These are phyloP conservation scores for Argopecten irradians DNA, from an alignment of 1,140 invertebrate species.

Conservation along the genomic window DNA sequence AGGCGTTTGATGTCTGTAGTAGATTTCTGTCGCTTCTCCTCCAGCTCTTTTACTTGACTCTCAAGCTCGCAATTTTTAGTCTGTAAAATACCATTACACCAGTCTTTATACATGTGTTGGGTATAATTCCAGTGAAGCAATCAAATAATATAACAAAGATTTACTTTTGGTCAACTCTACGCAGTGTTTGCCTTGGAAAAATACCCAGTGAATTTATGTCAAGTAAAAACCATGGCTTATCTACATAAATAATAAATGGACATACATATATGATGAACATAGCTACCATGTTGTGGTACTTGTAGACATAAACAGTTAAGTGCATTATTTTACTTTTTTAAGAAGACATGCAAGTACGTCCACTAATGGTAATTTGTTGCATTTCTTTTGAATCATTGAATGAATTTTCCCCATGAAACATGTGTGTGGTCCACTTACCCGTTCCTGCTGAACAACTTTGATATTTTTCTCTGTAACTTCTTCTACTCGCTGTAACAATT, in stretches of 20 bases:
- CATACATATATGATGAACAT: no score
- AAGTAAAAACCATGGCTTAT: no score
- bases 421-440: constrained; percentile 48
- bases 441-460: constrained; percentile 68
- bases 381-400: neutral
- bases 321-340: no score
- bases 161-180: no score
- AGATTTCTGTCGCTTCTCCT: constrained; percentile 55
- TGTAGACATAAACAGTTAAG: no score
- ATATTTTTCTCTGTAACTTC: constrained; percentile 67
- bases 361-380: neutral
- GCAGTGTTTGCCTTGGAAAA: no score
- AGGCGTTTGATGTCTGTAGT: constrained; percentile 60
- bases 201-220: no score
- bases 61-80: constrained; percentile 59
- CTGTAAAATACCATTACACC: constrained; percentile 43
- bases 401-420: no score
- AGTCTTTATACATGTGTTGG: neutral
- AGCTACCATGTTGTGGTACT: no score
- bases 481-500: constrained; percentile 64
- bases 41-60: constrained; percentile 56
- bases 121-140: neutral
- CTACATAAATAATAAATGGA: no score
- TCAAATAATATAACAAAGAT: neutral
- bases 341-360: no score